A percentile compares a stretch with the other conserved stretches of the same genome.
These are phyloP conservation scores for Tetropium fuscum DNA, from an alignment of 2,888 invertebrate species.

Conservation along the genomic window DNA sequence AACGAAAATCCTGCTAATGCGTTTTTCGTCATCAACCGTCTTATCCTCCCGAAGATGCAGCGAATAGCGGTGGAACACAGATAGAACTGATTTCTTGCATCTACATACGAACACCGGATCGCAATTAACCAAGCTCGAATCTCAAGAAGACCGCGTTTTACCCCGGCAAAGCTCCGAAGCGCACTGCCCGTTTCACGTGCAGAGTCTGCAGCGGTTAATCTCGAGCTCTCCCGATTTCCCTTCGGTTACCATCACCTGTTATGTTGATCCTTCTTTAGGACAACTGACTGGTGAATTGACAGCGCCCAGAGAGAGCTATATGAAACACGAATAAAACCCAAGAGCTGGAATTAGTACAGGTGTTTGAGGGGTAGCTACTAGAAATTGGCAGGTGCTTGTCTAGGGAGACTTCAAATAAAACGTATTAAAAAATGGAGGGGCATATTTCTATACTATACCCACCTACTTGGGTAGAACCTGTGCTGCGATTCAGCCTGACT, in stretches of 20 bases:
- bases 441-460: neutral
- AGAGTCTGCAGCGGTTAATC: constrained; percentile 53
- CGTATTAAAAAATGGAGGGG: neutral
- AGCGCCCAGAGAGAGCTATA: constrained; percentile 31
- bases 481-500: too few species aligned
- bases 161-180: constrained; percentile 47
- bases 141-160: constrained; percentile 30
- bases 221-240: constrained; percentile 48
- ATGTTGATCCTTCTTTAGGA: constrained; percentile 46
- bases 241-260: constrained; percentile 56
- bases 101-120: constrained; percentile 10
- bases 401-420: neutral
- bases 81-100: constrained; percentile 2
- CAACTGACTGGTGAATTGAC: constrained; percentile 41
- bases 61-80: constrained; percentile 8
- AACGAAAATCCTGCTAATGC: too few species aligned
- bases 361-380: constrained; percentile 20
- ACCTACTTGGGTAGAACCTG: too few species aligned
- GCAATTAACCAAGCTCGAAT: constrained; percentile 11
- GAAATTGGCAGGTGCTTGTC: neutral
- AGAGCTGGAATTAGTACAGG: constrained; percentile 32
- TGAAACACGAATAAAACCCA: constrained; percentile 27
- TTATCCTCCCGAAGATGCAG: neutral
- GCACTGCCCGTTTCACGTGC: constrained; percentile 57
- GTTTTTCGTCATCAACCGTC: too few species aligned